Base-by-base conservation (phyloP, 2,888 invertebrate species). In the Acronicta alni region DNA sequence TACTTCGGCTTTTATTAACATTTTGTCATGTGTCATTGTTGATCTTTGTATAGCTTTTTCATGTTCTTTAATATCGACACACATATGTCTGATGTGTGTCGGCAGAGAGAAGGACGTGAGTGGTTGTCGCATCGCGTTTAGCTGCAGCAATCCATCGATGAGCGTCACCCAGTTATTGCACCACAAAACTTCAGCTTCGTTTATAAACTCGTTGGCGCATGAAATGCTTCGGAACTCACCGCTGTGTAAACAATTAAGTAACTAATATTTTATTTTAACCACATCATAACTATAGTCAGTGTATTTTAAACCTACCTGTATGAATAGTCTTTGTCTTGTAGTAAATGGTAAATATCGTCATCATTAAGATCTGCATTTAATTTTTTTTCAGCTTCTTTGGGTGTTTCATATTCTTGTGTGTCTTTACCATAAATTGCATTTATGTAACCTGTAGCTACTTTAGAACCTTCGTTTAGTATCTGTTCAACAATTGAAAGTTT, bases 101-200 rank as follows among this genome's bases (percentile, higher is more conserved):
- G 97, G 97, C 15, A 96, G 88, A 35, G 95, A 90, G 0, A 97
- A 89, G 0, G 95, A 92, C 47, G 96, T 93, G 4, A 95, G 91
- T 17, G 95, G 92, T 54, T 95, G 90, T 35, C 95, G 94, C 15
- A 97, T 78, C 9, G 96, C 94, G 46, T 95, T 94, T 61, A 97
- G 95, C 89, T 98, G 98, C 18, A 98, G 88, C 94, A 98, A 95
- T 0, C 96, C 96, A 85, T 98, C 98, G 77, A 98, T 92, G 78
- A 97, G 97, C 4, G 96, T 95, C 0, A 97, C 95, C 97, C 97
- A 98, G 83, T 97, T 97, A 55, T 95, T 95, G n/a, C 93, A 90
- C 97, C 97, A 97, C 38, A 84, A 79, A 0, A 95, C 63, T 26
- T 76, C 57, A 1, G 89, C 94, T 17, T 79, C 74, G 2, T 77